Evolutionary conservation across 2,113 vertebrate species (phyloP), one percentile per base, ranked within the genome.

Genomic region (Chamaetylas fuelleborni): DNA sequence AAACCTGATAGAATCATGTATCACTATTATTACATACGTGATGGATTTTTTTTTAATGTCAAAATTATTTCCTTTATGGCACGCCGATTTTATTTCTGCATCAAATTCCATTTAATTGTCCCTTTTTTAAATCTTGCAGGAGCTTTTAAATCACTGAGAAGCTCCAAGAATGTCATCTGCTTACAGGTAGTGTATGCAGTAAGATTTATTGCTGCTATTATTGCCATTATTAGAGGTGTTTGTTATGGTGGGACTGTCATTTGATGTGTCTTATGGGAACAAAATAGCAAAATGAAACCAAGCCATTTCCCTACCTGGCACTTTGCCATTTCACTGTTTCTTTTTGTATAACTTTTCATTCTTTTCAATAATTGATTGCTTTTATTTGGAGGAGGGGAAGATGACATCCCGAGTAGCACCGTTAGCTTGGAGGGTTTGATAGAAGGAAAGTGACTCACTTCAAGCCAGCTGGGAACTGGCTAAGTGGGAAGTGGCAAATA

Each of bases 21-120:
- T 81, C 40, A 60, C 15, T 72, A 16, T 50, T 70, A 73, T 50
- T 76, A n/a, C 12, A 61, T 16, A 10, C 4, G 2, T 28, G 25
- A 45, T 5, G 6, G 50, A 23, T 53, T 36, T 11, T 31, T 22
- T 60, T 93, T 64, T 92, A 33, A 60, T 83, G 88, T 50, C 48
- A 20, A 42, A 58, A 64, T 7, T 0, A 77, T 54, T 72, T 42
- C 73, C 72, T 95, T 57, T 79, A 66, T 38, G 77, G 54, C 34
- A 69, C 5, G 3, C 19, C 76, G 33, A 93, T 94, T 93, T 95
- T 94, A 88, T 96, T 95, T 94, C 81, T 86, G 71, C 16, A n/a
- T 86, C 66, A 65, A 80, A 84, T 84, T 88, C 66, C 16, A 50
- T 81, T 83, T 83, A 91, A 90, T 88, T 81, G 61, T 66, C 38